phyloP scores from a whole-genome alignment of 2,888 invertebrate species.

The Eremobia ochroleuca region DNA sequence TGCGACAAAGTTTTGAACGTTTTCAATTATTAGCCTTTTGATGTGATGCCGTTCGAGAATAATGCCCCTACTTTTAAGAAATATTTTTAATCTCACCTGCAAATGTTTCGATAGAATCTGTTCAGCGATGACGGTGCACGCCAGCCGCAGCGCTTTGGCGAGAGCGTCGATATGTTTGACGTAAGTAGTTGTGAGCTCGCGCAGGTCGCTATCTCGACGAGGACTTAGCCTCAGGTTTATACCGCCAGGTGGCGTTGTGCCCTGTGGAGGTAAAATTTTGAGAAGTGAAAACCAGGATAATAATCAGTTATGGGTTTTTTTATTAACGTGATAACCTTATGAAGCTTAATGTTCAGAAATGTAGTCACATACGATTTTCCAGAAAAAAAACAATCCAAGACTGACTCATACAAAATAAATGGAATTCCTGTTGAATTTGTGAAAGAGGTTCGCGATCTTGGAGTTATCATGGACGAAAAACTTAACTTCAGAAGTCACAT shows the following conservation, averaged over 20 bases:
- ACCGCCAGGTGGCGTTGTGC: conserved; percentile 91
- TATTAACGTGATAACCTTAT: too few species aligned
- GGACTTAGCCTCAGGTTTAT: conserved; percentile 90
- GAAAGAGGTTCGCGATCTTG: too few species aligned
- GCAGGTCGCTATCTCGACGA: conserved; percentile 88
- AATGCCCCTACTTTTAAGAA: background rate
- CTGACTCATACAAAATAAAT: too few species aligned
- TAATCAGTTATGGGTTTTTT: background rate
- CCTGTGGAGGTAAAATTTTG: conserved; percentile 74
- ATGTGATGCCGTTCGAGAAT: background rate
- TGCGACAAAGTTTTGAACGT: background rate
- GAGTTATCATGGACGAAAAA: too few species aligned
- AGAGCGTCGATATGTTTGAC: conserved; percentile 91
- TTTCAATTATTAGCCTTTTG: background rate
- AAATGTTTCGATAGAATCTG: conserved; percentile 90
- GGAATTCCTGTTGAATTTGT: too few species aligned
- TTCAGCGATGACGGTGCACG: conserved; percentile 89
- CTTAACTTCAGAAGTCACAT: too few species aligned
- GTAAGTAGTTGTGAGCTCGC: conserved; percentile 89
- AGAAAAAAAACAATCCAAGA: too few species aligned
- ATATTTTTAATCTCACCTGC: conserved; percentile 78
- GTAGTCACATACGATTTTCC: too few species aligned
- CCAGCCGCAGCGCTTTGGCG: conserved; percentile 90
- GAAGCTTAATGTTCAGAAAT: too few species aligned
- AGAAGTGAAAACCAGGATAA: background rate